These are phyloP conservation scores for Pandemis corylana DNA, from an alignment of 2,888 invertebrate species.

Conservation along the genomic window DNA sequence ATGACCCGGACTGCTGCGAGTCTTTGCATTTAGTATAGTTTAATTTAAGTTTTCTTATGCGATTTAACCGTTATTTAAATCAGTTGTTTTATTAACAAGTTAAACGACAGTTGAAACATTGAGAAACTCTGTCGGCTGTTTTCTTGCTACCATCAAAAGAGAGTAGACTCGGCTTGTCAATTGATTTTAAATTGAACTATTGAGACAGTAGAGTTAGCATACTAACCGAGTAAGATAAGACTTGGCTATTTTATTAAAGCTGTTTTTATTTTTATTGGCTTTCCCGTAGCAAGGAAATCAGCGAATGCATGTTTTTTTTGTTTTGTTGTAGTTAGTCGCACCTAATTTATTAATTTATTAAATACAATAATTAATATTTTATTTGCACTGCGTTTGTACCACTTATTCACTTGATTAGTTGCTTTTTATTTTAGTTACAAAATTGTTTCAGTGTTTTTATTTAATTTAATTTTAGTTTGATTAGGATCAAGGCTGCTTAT, in stretches of 20 bases:
- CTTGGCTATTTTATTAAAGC: no score
- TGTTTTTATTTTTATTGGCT: no score
- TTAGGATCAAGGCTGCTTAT: no score
- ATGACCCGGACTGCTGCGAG: no score
- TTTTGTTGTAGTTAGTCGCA: conserved; percentile 45
- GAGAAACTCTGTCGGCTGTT: no score
- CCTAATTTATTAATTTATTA: conserved; percentile 13
- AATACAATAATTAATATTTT: conserved; percentile 10
- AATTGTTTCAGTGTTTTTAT: background rate
- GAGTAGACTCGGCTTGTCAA: no score
- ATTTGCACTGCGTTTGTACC: conserved; percentile 46
- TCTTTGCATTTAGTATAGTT: no score
- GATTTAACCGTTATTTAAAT: background rate
- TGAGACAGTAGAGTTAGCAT: background rate
- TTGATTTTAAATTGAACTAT: no score
- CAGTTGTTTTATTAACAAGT: background rate
- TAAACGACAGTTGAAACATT: no score
- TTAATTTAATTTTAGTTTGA: no score
- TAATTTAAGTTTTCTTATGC: background rate
- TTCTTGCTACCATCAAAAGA: no score
- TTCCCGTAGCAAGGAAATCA: background rate
- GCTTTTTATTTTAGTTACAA: conserved; percentile 25
- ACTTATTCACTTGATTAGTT: conserved; percentile 8
- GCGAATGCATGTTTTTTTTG: conserved; percentile 40
- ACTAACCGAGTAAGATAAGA: no score